Conservation (phyloP, 2,888 invertebrate species). For the Mycalesis mineus region DNA sequence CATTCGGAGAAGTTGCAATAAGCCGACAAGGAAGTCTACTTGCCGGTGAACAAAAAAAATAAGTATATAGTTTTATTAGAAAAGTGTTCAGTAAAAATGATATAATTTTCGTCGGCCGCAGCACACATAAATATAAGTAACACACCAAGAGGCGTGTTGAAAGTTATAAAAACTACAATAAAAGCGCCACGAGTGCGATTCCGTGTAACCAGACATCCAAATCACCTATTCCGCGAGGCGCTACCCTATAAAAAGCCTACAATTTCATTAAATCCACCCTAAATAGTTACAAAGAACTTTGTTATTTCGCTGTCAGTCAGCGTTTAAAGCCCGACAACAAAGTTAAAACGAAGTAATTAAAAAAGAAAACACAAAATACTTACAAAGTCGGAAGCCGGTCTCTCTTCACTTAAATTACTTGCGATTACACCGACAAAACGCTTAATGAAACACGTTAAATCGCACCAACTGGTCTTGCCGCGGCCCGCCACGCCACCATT, state of each 20-base stretch:
- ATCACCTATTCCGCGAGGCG: slow-evolving; percentile 49
- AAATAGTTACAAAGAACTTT: slow-evolving; percentile 75
- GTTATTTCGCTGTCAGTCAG: slow-evolving; percentile 77
- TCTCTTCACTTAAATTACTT: slow-evolving; percentile 78
- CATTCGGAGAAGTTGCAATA: no score
- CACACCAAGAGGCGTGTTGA: slow-evolving; percentile 22
- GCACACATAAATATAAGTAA: slow-evolving; percentile 13
- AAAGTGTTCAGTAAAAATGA: background rate
- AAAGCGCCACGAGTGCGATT: slow-evolving; percentile 32
- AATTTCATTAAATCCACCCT: slow-evolving; percentile 70
- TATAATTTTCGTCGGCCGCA: slow-evolving; percentile 9
- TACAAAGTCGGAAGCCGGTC: slow-evolving; percentile 77
- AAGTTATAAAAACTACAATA: slow-evolving; percentile 30
- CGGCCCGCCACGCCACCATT: slow-evolving; percentile 32
- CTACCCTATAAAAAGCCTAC: slow-evolving; percentile 59
- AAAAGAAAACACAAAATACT: slow-evolving; percentile 79
- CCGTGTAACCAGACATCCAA: slow-evolving; percentile 39
- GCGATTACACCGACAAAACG: slow-evolving; percentile 78
- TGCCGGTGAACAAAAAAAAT: no score
- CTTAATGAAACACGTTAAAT: slow-evolving; percentile 78
- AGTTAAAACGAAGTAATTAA: slow-evolving; percentile 79
- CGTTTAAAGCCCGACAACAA: slow-evolving; percentile 75
- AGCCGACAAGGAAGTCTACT: no score
- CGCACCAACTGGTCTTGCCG: slow-evolving; percentile 66
- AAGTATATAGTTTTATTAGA: no score